A percentile compares a stretch with the other conserved stretches of the same genome.
phyloP scores from a whole-genome alignment of 2,888 invertebrate species.

The Morpho achilles region DNA sequence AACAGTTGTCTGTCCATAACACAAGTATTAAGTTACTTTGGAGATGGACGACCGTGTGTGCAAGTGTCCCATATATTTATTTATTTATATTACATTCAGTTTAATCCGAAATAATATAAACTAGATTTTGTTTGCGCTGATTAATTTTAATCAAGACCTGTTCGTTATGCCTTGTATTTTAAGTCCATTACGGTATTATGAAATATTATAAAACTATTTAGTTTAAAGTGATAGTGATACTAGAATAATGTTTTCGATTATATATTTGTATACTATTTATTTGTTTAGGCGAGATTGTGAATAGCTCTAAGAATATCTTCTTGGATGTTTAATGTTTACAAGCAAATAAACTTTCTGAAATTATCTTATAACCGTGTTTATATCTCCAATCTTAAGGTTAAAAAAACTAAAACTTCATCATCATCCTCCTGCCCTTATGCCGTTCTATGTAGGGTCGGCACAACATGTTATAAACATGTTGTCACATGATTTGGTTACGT shows the following conservation, averaged over 20 bases:
- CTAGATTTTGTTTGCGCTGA: too few species aligned
- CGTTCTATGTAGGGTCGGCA: too few species aligned
- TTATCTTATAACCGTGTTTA: conserved; percentile 36
- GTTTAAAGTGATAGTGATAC: conserved; percentile 72
- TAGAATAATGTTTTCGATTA: conserved; percentile 66
- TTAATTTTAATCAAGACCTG: conserved; percentile 11
- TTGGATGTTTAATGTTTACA: conserved; percentile 71
- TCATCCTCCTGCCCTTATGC: too few species aligned
- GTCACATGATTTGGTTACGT: too few species aligned
- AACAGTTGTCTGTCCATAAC: too few species aligned
- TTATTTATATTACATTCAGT: too few species aligned
- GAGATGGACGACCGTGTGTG: too few species aligned
- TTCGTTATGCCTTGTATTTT: conserved; percentile 25
- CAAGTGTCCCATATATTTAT: too few species aligned
- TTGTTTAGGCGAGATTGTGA: conserved; percentile 63
- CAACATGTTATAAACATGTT: too few species aligned
- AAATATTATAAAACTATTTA: conserved; percentile 25
- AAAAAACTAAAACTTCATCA: too few species aligned
- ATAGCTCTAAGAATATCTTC: conserved; percentile 63
- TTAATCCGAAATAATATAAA: too few species aligned
- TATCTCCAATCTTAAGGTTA: conserved; percentile 21
- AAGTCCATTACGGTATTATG: conserved; percentile 20
- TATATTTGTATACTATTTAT: conserved; percentile 72
- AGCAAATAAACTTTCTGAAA: conserved; percentile 64
- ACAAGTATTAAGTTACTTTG: too few species aligned